These are phyloP conservation scores for Microcebus murinus DNA, from an alignment of 2,113 vertebrate species.

Conservation along the genomic window DNA sequence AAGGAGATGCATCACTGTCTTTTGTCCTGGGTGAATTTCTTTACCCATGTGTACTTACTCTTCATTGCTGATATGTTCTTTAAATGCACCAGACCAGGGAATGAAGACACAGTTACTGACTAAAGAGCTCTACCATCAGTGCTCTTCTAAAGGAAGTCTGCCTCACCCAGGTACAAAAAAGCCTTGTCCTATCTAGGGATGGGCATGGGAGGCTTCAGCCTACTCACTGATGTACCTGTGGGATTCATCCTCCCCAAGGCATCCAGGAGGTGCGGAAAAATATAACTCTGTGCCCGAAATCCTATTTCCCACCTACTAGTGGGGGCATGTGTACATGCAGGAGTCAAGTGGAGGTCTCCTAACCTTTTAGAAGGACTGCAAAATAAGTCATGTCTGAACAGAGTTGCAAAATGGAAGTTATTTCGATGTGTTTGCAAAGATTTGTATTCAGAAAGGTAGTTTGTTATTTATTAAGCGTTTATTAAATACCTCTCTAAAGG, in stretches of 20 bases:
- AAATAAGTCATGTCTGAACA: not conserved
- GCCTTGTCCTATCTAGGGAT: not conserved
- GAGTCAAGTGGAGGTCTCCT: not conserved
- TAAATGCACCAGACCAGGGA: not conserved
- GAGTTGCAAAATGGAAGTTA: not conserved
- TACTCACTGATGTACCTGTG: not conserved
- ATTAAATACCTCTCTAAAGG: conserved; percentile 65
- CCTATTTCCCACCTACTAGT: not conserved
- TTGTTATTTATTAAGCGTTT: conserved; percentile 65
- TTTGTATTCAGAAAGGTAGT: conserved; percentile 48
- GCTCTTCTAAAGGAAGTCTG: not conserved
- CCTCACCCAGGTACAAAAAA: not conserved
- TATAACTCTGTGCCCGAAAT: not conserved
- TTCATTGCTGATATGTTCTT: not conserved
- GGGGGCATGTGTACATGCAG: not conserved
- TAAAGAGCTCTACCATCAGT: not conserved
- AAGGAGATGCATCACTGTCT: not conserved
- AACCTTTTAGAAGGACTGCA: not conserved
- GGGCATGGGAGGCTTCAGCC: not conserved
- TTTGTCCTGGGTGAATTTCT: not conserved
- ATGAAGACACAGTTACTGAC: not conserved
- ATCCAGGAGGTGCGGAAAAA: not conserved
- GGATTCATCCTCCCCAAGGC: not conserved
- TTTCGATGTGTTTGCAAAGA: conserved; percentile 12
- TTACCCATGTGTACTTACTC: not conserved